These are phyloP conservation scores for Cyprinodon tularosa DNA, from an alignment of 2,113 vertebrate genomes.

Conservation along the genomic window DNA sequence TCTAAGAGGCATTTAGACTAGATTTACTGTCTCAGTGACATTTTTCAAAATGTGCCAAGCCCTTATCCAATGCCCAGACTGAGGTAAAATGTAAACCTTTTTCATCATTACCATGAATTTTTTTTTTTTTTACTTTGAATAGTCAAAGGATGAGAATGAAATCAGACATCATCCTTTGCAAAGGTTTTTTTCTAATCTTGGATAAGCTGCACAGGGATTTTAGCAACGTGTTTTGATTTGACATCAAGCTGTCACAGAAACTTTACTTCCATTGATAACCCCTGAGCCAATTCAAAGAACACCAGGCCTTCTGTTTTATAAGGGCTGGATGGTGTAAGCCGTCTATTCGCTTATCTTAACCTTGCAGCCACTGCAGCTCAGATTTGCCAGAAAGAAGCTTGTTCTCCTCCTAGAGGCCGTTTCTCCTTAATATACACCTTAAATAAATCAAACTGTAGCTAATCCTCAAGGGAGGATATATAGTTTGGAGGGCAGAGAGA, in stretches of 20 bases:
- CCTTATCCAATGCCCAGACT: no score
- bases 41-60: no score
- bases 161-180: neutral
- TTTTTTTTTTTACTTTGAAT: neutral
- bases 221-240: neutral
- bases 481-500: neutral
- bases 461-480: neutral
- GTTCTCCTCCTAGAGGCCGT: neutral
- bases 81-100: no score
- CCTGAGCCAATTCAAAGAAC: neutral
- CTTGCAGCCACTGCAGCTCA: neutral
- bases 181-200: neutral
- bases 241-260: neutral
- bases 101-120: no score
- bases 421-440: neutral
- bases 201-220: neutral
- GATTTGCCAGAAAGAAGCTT: neutral
- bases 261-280: neutral
- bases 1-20: neutral
- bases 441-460: no score
- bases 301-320: neutral
- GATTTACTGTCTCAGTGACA: no score
- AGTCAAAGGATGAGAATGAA: neutral
- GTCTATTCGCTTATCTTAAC: neutral
- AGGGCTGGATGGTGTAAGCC: neutral